These are phyloP conservation scores for Mormyrus iriodes DNA, from an alignment of 2,113 vertebrate species.

Conservation along the genomic window DNA sequence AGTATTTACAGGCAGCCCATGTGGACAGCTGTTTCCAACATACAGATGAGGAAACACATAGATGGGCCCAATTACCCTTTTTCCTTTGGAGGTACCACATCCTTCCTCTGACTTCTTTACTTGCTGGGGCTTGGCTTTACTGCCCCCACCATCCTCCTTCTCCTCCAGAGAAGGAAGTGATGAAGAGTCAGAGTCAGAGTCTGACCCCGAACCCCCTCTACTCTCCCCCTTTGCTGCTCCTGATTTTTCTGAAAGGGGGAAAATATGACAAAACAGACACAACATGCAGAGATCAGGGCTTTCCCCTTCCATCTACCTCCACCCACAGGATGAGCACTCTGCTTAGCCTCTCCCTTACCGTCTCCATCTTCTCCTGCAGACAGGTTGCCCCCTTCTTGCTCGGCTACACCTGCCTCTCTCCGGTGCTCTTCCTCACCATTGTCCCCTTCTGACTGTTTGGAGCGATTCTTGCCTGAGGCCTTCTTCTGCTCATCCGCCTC, in stretches of 20 bases:
- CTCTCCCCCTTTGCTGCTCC: constrained; percentile 6
- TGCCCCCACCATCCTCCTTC: constrained; percentile 24
- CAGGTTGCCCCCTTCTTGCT: neutral
- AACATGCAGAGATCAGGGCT: neutral
- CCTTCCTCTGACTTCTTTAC: constrained; percentile 33
- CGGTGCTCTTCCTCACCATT: neutral
- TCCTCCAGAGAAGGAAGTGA: constrained; percentile 55
- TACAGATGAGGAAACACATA: neutral
- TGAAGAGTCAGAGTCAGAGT: constrained; percentile 57
- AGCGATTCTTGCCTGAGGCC: neutral
- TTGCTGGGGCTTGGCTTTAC: constrained; percentile 20
- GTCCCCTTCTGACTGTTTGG: neutral
- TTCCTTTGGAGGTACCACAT: constrained; percentile 24
- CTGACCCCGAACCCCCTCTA: neutral
- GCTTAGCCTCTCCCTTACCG: neutral
- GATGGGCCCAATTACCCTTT: constrained; percentile 40
- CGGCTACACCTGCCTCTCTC: neutral
- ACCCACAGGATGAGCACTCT: neutral
- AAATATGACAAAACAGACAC: neutral
- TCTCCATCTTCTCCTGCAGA: neutral
- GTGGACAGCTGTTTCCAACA: neutral
- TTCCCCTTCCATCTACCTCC: neutral
- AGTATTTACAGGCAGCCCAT: neutral
- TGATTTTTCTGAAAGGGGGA: neutral
- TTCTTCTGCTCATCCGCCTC: neutral